Evolutionary conservation across 2,113 vertebrate genomes (phyloP).

Genomic region (Clarias batrachus): DNA sequence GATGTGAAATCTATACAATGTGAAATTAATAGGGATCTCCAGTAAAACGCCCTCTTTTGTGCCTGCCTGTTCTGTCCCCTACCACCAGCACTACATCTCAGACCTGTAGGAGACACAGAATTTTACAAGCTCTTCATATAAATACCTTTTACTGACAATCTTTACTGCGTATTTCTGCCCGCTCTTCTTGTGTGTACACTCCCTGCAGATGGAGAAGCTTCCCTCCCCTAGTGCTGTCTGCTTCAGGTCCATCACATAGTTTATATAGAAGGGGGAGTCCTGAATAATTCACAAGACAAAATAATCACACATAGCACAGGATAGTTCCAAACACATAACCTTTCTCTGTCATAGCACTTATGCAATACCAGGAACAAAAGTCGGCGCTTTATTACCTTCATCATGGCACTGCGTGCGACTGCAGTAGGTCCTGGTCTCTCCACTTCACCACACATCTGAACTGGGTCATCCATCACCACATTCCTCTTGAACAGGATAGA

Average conservation of each 20-base stretch:
- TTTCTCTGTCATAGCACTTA: background rate
- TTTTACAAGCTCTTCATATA: background rate
- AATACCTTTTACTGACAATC: slow-evolving; percentile 97
- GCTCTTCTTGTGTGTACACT: slow-evolving; percentile 92
- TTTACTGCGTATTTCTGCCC: slow-evolving; percentile 92
- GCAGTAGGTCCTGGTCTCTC: slow-evolving; percentile 85
- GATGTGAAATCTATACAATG: too few species aligned
- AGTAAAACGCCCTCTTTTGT: too few species aligned
- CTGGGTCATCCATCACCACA: slow-evolving; percentile 84
- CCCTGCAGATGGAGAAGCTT: slow-evolving; percentile 97
- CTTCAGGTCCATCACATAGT: slow-evolving; percentile 93
- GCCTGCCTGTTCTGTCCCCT: too few species aligned
- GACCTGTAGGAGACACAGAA: background rate
- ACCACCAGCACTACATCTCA: too few species aligned
- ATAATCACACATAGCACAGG: background rate
- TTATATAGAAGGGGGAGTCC: slow-evolving; percentile 96
- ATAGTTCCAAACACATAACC: background rate
- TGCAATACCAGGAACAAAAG: background rate
- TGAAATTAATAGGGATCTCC: too few species aligned
- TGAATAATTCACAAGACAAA: slow-evolving; percentile 58
- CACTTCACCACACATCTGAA: slow-evolving; percentile 81
- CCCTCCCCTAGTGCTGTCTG: slow-evolving; percentile 91
- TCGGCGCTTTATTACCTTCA: slow-evolving; percentile 79
- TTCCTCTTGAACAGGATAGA: slow-evolving; percentile 97
- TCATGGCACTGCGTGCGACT: slow-evolving; percentile 93